These are phyloP conservation scores for Galemys pyrenaicus DNA, from an alignment of 2,113 vertebrate genomes.

Conservation along the genomic window DNA sequence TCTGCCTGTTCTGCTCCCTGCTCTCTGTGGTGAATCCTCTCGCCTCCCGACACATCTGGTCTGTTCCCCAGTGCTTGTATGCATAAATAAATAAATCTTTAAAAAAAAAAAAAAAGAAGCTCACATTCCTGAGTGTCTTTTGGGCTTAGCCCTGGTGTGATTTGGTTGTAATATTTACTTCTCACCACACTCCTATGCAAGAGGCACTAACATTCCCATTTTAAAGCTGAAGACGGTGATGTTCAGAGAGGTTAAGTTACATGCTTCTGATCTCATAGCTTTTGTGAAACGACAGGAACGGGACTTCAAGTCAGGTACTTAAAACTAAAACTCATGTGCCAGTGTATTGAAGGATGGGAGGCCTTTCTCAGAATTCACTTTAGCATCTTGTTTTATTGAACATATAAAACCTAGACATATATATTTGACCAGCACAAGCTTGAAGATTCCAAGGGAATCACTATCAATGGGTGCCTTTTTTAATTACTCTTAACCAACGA, in stretches of 20 bases:
- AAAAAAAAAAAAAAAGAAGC: too few species aligned
- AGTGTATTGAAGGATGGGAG: neutral
- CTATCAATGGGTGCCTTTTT: neutral
- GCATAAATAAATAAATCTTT: too few species aligned
- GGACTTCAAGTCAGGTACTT: neutral
- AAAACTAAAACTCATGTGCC: neutral
- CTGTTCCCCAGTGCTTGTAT: too few species aligned
- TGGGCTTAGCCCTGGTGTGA: neutral
- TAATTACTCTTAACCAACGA: constrained; percentile 29
- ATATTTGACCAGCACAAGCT: neutral
- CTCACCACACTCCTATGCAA: neutral
- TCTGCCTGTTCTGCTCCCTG: too few species aligned
- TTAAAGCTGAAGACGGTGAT: neutral
- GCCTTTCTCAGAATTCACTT: neutral
- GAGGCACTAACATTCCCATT: neutral
- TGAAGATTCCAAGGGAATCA: neutral
- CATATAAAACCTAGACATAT: neutral
- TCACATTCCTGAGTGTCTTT: neutral
- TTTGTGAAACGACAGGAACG: neutral
- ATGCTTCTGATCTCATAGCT: neutral
- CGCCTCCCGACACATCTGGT: too few species aligned
- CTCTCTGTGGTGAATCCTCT: too few species aligned
- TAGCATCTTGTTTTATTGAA: neutral
- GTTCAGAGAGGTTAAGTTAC: neutral
- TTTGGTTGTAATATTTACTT: neutral